Conservation (phyloP, 2,113 vertebrate species). For the Petaurus breviceps region DNA sequence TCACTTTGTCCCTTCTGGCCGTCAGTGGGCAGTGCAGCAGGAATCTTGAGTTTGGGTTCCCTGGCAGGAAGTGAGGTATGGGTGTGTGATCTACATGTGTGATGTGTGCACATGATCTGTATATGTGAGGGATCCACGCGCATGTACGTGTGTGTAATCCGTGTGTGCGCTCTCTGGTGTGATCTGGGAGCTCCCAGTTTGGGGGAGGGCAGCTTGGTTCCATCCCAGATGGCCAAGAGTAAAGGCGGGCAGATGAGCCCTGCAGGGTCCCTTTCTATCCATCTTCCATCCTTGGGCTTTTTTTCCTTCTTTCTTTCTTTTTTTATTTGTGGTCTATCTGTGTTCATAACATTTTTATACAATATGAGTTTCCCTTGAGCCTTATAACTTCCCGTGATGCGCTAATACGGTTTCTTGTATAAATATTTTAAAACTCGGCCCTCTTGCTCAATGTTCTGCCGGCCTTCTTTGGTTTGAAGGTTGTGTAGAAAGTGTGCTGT, state of each 20-base stretch:
- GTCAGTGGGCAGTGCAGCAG: too few species aligned
- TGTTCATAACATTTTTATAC: constrained; percentile 21
- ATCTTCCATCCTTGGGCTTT: background rate
- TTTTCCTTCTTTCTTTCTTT: background rate
- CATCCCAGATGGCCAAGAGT: background rate
- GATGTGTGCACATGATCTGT: too few species aligned
- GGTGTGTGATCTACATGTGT: too few species aligned
- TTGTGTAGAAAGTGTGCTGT: background rate
- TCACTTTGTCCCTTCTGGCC: background rate
- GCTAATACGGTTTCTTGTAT: background rate
- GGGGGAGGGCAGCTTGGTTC: background rate
- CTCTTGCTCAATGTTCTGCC: fast-evolving
- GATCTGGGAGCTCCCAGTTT: background rate
- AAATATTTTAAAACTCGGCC: background rate
- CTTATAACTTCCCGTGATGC: constrained; percentile 14
- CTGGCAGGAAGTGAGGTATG: too few species aligned
- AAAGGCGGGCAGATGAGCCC: background rate
- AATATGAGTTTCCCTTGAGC: constrained; percentile 11
- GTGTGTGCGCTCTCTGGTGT: too few species aligned
- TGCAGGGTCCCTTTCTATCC: background rate
- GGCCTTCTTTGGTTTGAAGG: constrained; percentile 22
- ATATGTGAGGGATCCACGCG: too few species aligned
- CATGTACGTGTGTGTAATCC: too few species aligned
- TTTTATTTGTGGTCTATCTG: background rate
- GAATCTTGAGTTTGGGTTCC: too few species aligned